A percentile compares a stretch with the other conserved stretches of the same genome.
Evolutionary conservation across 2,888 invertebrate genomes (phyloP).

Genomic region (Proisotoma minuta): DNA sequence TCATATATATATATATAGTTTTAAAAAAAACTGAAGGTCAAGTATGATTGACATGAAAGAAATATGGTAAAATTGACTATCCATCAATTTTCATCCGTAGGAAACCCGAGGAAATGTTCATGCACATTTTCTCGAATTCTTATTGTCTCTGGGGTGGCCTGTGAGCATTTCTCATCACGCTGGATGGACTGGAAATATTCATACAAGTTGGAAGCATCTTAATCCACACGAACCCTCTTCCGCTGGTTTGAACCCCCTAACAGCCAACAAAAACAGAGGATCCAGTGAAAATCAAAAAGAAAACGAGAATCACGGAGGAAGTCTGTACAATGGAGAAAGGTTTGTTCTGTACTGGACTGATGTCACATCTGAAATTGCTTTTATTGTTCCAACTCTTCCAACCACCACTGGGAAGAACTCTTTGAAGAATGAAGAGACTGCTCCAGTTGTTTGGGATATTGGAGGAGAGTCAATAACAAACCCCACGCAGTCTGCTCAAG

Average conservation of each 20-base stretch:
- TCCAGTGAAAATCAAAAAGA: not conserved
- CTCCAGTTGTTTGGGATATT: conserved; percentile 38
- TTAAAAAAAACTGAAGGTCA: too few relatives aligned
- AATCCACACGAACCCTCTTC: conserved; percentile 2
- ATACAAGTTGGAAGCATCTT: conserved; percentile 71
- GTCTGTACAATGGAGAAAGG: conserved; percentile 71
- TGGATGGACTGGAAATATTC: conserved; percentile 89
- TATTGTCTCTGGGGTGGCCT: conserved; percentile 78
- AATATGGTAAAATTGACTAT: too few relatives aligned
- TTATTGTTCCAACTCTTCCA: conserved; percentile 91
- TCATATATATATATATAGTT: conserved; percentile 16
- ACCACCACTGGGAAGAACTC: conserved; percentile 51
- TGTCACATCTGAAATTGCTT: conserved; percentile 87
- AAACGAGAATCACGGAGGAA: conserved; percentile 58
- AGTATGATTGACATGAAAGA: too few relatives aligned
- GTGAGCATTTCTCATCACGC: conserved; percentile 79
- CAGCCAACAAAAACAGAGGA: not conserved
- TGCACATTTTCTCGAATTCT: conserved; percentile 58
- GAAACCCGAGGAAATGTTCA: conserved; percentile 52
- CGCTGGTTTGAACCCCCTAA: not conserved
- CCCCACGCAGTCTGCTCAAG: too few relatives aligned
- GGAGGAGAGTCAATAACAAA: not conserved
- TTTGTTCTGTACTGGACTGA: conserved; percentile 94
- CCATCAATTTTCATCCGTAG: too few relatives aligned
- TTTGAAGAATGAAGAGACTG: conserved; percentile 17